Percentiles rank a stretch among this genome's conserved stretches.
phyloP scores from a whole-genome alignment of 2,888 invertebrate species.

The Nephrocerus scutellatus region DNA sequence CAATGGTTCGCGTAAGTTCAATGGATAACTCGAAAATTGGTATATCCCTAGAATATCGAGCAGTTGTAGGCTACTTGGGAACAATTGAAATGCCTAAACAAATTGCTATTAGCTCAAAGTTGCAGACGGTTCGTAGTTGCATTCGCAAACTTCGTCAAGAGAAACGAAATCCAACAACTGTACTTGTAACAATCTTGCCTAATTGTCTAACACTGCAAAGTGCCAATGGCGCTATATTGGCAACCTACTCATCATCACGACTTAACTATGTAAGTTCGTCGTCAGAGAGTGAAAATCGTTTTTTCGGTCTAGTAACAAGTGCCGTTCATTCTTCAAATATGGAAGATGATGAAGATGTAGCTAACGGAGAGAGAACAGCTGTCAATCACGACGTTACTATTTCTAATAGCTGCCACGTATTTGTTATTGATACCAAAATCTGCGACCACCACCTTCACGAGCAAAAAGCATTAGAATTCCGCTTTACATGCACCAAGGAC shows the following conservation, averaged over 20 bases:
- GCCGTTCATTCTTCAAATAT: conserved; percentile 54
- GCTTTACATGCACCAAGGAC: conserved; percentile 75
- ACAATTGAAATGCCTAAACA: conserved; percentile 93
- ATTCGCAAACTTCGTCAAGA: conserved; percentile 84
- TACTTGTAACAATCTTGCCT: conserved; percentile 76
- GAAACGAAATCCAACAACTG: conserved; percentile 76
- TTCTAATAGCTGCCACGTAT: conserved; percentile 90
- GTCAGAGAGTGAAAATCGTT: conserved; percentile 82
- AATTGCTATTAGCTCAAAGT: conserved; percentile 64
- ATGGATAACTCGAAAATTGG: conserved; percentile 19
- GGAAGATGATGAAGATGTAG: conserved; percentile 42
- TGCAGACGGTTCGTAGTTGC: conserved; percentile 75
- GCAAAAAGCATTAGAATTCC: conserved; percentile 74
- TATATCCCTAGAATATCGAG: conserved; percentile 66
- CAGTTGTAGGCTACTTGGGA: conserved; percentile 88
- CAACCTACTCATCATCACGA: conserved; percentile 78
- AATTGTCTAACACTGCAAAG: conserved; percentile 74
- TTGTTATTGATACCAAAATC: conserved; percentile 83
- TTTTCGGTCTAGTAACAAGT: conserved; percentile 87
- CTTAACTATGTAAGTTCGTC: conserved; percentile 86
- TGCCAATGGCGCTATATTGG: conserved; percentile 68
- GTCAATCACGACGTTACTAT: conserved; percentile 50
- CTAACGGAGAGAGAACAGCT: too few species aligned
- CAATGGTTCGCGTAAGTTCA: conserved; percentile 42
- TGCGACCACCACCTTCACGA: conserved; percentile 74